A percentile compares a stretch with the other conserved stretches of the same genome.
Conservation (phyloP, 2,797 vertebrate genomes). For the Paguma larvata region DNA sequence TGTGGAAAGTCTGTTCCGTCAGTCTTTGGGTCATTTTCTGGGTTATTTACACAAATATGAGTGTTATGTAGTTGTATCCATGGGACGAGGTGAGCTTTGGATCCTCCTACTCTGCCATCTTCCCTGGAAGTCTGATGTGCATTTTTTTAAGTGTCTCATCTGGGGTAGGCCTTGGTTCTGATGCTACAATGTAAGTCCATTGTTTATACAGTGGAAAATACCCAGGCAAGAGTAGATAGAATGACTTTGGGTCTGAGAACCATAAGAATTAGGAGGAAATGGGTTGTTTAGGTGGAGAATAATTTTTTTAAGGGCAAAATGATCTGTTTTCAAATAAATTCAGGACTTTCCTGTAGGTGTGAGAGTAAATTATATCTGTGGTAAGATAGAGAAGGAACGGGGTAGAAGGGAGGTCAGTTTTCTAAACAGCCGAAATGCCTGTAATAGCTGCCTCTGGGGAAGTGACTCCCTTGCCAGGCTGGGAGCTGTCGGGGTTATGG, state of each 20-base stretch:
- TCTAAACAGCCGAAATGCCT: background rate
- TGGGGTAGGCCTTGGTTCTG: background rate
- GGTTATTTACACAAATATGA: background rate
- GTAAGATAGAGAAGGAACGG: background rate
- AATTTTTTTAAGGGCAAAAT: slow-evolving; percentile 40
- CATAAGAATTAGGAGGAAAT: background rate
- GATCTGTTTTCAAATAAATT: slow-evolving; percentile 53
- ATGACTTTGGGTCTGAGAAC: background rate
- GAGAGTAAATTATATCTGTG: background rate
- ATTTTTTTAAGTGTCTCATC: background rate
- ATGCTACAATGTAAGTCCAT: background rate
- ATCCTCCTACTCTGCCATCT: background rate
- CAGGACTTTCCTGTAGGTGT: background rate
- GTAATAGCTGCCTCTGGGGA: background rate
- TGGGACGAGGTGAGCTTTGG: background rate
- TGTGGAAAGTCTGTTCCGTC: background rate
- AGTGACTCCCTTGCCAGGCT: background rate
- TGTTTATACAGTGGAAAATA: slow-evolving; percentile 32
- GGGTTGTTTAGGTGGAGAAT: background rate
- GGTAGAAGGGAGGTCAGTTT: slow-evolving; percentile 1
- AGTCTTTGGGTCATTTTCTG: background rate
- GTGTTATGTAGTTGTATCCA: background rate
- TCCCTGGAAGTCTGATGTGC: background rate
- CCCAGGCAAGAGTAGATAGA: background rate
- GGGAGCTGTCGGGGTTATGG: background rate